Evolutionary conservation across 2,888 invertebrate genomes (phyloP).

Genomic region (Rhabditophanes sp.): DNA sequence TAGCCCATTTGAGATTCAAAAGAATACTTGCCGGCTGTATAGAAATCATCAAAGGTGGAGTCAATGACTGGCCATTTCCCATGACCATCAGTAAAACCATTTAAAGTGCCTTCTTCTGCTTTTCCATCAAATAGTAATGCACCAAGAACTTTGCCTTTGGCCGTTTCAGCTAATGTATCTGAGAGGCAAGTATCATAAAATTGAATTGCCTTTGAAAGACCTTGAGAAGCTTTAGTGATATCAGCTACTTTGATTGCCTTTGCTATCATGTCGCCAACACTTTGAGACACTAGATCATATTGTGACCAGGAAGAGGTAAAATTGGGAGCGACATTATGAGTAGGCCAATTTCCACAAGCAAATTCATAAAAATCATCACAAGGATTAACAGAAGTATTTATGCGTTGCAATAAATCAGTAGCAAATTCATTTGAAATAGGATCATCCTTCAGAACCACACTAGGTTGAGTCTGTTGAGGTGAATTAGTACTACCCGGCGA

Average conservation of each 20-base stretch:
- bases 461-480: too few species aligned
- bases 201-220: constrained; percentile 8
- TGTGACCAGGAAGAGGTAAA: too few species aligned
- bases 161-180: constrained; percentile 2
- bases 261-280: constrained; percentile 6
- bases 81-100: constrained; percentile 5
- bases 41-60: constrained; percentile 1
- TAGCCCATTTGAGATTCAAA: constrained; percentile 9
- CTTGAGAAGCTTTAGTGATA: constrained; percentile 8
- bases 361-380: too few species aligned
- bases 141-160: constrained; percentile 8
- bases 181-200: constrained; percentile 11
- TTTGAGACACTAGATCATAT: too few species aligned
- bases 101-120: constrained; percentile 6
- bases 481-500: too few species aligned
- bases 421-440: too few species aligned
- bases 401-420: too few species aligned
- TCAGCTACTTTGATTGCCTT: constrained; percentile 7
- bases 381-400: too few species aligned
- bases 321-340: too few species aligned
- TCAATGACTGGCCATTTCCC: constrained; percentile 11
- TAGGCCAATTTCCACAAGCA: too few species aligned
- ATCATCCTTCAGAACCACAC: too few species aligned
- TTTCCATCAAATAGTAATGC: constrained; percentile 6
- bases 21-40: constrained; percentile 1